Percentiles rank a stretch among this genome's conserved stretches.
These are phyloP conservation scores for Penaeus indicus DNA, from an alignment of 1,140 invertebrate genomes.

Conservation along the genomic window DNA sequence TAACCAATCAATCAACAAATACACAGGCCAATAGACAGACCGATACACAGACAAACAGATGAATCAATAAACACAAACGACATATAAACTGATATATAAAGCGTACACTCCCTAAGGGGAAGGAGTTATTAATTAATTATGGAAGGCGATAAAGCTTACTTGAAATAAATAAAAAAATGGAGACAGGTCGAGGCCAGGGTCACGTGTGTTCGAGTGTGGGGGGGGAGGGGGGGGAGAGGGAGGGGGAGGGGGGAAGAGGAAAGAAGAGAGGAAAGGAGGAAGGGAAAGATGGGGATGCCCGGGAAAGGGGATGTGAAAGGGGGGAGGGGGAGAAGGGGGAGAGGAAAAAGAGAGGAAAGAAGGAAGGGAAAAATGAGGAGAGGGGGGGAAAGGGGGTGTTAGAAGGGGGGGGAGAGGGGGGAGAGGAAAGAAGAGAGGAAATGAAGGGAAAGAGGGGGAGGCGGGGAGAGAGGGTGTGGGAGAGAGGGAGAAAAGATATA, in stretches of 20 bases:
- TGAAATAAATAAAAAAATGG: neutral
- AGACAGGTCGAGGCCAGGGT: no score
- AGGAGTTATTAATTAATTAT: neutral
- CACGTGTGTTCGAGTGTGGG: no score
- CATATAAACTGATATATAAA: no score
- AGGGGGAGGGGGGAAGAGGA: no score
- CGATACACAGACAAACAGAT: no score
- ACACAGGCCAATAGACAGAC: no score
- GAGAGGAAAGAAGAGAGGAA: neutral
- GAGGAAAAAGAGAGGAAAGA: neutral
- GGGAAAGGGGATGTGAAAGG: neutral
- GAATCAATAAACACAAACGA: no score
- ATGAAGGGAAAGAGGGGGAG: constrained; percentile 1
- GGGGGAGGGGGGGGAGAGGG: neutral
- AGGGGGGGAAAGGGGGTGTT: neutral
- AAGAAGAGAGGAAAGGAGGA: neutral
- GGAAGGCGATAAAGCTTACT: no score
- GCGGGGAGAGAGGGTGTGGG: neutral
- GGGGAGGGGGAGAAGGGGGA: neutral
- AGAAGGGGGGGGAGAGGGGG: neutral
- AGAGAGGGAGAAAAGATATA: neutral
- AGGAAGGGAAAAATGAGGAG: neutral
- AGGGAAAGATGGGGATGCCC: neutral
- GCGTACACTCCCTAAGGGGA: neutral
- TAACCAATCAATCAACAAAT: no score